phyloP scores from a whole-genome alignment of 2,888 invertebrate species.

The Philereme vetulata region DNA sequence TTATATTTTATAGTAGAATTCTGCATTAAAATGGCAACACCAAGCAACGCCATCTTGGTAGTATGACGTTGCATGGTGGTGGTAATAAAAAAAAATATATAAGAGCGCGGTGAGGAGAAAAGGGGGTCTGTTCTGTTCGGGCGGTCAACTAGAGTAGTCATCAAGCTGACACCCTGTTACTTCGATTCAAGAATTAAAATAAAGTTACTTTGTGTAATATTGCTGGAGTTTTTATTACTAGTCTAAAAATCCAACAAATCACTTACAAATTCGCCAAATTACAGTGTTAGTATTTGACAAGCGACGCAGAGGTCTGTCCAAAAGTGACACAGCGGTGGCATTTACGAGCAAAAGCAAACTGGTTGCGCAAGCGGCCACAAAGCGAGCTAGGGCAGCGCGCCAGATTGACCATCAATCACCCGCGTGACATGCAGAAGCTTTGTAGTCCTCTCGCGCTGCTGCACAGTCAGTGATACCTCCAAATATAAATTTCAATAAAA shows the following conservation, averaged over 20 bases:
- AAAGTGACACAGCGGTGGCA: conserved; percentile 47
- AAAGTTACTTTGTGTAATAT: no score
- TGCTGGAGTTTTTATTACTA: no score
- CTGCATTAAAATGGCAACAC: no score
- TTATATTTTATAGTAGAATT: no score
- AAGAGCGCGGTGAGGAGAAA: no score
- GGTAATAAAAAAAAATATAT: no score
- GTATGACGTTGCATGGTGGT: no score
- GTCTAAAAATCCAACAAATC: conserved; percentile 10
- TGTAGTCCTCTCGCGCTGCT: conserved; percentile 57
- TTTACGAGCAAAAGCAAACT: conserved; percentile 41
- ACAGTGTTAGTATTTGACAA: conserved; percentile 19
- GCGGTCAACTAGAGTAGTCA: no score
- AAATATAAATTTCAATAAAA: conserved; percentile 44
- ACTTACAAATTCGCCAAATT: conserved; percentile 14
- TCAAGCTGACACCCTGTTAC: no score
- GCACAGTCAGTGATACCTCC: conserved; percentile 58
- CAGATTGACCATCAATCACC: conserved; percentile 69
- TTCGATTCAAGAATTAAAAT: no score
- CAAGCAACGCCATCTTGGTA: no score
- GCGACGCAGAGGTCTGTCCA: conserved; percentile 14
- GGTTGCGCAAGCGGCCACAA: conserved; percentile 60
- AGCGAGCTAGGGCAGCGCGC: conserved; percentile 48
- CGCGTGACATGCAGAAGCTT: conserved; percentile 72
- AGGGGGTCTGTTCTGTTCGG: no score